Percentiles rank a stretch among this genome's conserved stretches.
phyloP scores from a whole-genome alignment of 1,140 invertebrate genomes.

The Metopolophium dirhodum region DNA sequence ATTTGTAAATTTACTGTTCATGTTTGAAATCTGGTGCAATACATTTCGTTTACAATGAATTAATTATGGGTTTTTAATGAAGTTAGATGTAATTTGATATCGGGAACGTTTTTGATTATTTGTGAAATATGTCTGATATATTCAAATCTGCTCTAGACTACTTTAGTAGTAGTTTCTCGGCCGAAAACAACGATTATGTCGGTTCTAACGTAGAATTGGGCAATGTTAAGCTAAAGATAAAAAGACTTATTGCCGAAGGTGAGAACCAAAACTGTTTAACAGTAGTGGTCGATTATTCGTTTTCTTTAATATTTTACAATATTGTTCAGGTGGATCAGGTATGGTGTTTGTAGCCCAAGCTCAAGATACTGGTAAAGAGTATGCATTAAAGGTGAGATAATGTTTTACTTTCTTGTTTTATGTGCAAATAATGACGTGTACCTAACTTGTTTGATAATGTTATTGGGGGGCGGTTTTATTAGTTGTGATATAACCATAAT shows the following conservation, averaged over 20 bases:
- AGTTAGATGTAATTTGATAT: neutral
- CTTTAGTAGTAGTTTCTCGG: constrained; percentile 70
- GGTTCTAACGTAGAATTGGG: constrained; percentile 89
- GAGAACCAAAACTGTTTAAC: constrained; percentile 20
- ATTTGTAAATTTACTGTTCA: neutral
- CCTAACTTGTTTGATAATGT: neutral
- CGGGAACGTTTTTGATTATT: neutral
- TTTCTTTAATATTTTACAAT: constrained; percentile 58
- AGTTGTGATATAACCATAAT: neutral
- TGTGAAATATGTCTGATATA: constrained; percentile 79
- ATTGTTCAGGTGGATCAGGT: constrained; percentile 86
- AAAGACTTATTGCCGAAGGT: constrained; percentile 94
- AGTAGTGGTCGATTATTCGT: neutral
- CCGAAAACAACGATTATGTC: constrained; percentile 84
- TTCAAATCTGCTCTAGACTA: constrained; percentile 88
- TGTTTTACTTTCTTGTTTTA: neutral
- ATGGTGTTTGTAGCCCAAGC: constrained; percentile 94
- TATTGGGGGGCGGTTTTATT: neutral
- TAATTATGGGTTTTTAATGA: neutral
- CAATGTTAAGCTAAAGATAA: constrained; percentile 86
- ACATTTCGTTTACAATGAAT: constrained; percentile 17
- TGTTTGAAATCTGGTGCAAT: neutral
- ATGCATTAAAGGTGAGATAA: constrained; percentile 79
- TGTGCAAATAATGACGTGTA: neutral
- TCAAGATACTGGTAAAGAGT: constrained; percentile 82